Evolutionary conservation across 2,113 vertebrate species (phyloP), one percentile per base, ranked within the genome.

Genomic region (Phalacrocorax carbo): DNA sequence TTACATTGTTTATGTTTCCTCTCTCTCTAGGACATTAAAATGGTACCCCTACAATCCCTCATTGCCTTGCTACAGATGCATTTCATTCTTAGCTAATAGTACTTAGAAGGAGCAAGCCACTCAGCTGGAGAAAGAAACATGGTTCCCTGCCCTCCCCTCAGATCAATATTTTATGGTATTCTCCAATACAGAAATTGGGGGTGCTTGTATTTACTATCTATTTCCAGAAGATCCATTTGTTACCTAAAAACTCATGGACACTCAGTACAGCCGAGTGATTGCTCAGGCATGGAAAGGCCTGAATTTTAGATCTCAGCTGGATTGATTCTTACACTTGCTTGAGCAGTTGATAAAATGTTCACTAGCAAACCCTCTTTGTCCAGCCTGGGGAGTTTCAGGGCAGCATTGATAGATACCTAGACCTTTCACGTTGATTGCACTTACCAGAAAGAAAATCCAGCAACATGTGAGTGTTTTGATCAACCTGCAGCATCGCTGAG

Each of bases 371-470:
- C 13, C 34, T 89, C 68, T 69, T 82, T 46, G 66, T 58, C 40
- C 57, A 62, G 34, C 57, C 61, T 25, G 19, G 32, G 27, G 30
- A 51, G 25, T 77, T 79, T 69, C 36, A 49, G 49, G 44, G 54
- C 68, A 71, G 34, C 57, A 12, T 2, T 49, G 69, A 40, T 46
- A 44, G 81, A 70, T 30, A 52, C 58, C 10, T 52, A 87, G 44
- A 51, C 54, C 66, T 92, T 91, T 57, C 78, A 26, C 11, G 34
- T 21, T 60, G 54, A 46, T 83, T 36, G 60, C 48, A 36, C 18
- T 82, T 78, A 25, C 80, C 84, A 87, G 81, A 61, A 73, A 60
- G 29, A 65, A 91, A 88, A 87, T 19, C 48, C 54, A 81, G 57
- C 48, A 52, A 10, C 2, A 30, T 4, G 13, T 19, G 49, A 57